Evolutionary conservation across 1,140 invertebrate genomes (phyloP).

Genomic region (Listronotus oregonensis): DNA sequence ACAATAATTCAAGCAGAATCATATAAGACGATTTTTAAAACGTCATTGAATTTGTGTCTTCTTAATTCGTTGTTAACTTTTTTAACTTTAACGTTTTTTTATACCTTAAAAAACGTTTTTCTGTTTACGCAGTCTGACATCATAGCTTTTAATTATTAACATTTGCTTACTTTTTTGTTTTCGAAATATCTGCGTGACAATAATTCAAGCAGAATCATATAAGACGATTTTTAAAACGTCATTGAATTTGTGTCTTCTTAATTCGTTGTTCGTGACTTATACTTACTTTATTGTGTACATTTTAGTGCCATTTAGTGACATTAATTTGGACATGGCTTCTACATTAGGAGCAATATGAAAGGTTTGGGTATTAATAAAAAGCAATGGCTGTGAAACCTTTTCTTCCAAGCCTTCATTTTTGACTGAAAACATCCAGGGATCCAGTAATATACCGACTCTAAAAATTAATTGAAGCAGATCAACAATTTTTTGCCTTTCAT

Average conservation of each 20-base stretch:
- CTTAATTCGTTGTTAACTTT: neutral
- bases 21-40: too few species aligned
- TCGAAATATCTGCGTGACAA: too few species aligned
- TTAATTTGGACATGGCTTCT: slow-evolving; percentile 60
- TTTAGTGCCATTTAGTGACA: slow-evolving; percentile 41
- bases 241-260: neutral
- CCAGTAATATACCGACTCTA: slow-evolving; percentile 64
- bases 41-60: neutral
- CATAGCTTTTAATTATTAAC: too few species aligned
- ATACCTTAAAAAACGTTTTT: too few species aligned
- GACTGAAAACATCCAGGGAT: slow-evolving; percentile 74
- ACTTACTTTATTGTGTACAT: slow-evolving; percentile 61
- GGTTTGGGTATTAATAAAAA: slow-evolving; percentile 70
- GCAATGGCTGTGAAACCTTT: slow-evolving; percentile 61
- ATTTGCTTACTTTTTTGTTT: too few species aligned
- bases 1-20: too few species aligned
- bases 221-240: neutral
- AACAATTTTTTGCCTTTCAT: too few species aligned
- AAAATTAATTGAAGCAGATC: slow-evolving; percentile 23
- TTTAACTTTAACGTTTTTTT: too few species aligned
- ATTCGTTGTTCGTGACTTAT: slow-evolving; percentile 2
- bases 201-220: too few species aligned
- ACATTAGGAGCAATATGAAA: slow-evolving; percentile 69
- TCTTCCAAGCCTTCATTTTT: slow-evolving; percentile 60
- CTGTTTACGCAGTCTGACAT: too few species aligned